These are phyloP conservation scores for Archips crataeganus DNA, from an alignment of 2,888 invertebrate genomes.

Conservation along the genomic window DNA sequence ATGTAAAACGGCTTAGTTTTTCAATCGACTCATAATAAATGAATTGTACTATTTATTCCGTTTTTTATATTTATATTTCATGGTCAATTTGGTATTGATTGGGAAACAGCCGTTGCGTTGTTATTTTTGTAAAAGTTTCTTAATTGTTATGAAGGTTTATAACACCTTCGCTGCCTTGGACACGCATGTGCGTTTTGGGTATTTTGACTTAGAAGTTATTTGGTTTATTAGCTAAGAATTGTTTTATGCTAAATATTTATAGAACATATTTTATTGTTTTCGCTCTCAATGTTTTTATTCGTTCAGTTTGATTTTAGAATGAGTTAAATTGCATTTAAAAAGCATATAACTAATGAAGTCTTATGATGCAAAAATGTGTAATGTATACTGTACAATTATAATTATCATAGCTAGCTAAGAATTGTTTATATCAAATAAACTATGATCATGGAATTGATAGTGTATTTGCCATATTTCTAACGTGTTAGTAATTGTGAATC, in stretches of 20 bases:
- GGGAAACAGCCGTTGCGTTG: slow-evolving; percentile 2
- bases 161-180: too few relatives aligned
- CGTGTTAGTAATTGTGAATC: neutral
- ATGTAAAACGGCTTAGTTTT: slow-evolving; percentile 10
- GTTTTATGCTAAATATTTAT: too few relatives aligned
- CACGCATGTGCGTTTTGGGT: too few relatives aligned
- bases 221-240: too few relatives aligned
- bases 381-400: slow-evolving; percentile 30
- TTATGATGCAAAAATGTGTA: slow-evolving; percentile 30
- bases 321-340: neutral
- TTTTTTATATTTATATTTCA: neutral
- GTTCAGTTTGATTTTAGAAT: too few relatives aligned
- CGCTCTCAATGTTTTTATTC: too few relatives aligned
- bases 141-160: neutral
- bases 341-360: neutral
- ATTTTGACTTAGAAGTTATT: too few relatives aligned
- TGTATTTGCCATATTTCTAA: slow-evolving; percentile 28
- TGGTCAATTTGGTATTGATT: slow-evolving; percentile 13
- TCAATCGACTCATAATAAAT: slow-evolving; percentile 8
- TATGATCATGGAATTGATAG: slow-evolving; percentile 39
- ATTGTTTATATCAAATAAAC: slow-evolving; percentile 26
- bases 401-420: slow-evolving; percentile 28
- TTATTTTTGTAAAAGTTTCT: neutral
- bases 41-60: neutral
- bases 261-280: too few relatives aligned